Base-by-base conservation (phyloP, 2,888 invertebrate species). In the Anthophora plumipes region DNA sequence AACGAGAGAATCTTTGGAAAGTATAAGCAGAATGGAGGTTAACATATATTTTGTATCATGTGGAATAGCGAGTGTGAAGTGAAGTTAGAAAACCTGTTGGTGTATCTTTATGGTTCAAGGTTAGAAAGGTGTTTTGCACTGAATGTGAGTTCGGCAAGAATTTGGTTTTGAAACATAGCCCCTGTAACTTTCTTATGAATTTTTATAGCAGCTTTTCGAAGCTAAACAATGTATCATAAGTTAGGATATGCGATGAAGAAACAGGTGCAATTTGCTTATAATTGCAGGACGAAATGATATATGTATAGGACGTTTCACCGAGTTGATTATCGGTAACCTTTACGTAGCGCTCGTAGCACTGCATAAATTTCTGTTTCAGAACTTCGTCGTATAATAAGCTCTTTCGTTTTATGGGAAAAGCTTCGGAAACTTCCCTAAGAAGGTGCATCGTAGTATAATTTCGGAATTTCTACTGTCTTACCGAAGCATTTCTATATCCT, bases 331-430 rank as follows among this genome's bases (percentile, higher is more conserved):
- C 54, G 12, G 54, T 25, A 54, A 25, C 14, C 11, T 54, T 54
- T 54, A 6, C 22, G 12, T 25, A 12, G 25, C 14, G 14, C 14
- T 25, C 54, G 54, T 22, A 25, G 20, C 54, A 54, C 14, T 25
- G 54, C 25, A 54, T 22, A 22, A 12, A 54, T 25, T 54, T 25
- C 25, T 54, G 12, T 12, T 54, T 54, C 14, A 25, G 25, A 54
- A 54, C 54, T 54, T 54, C 25, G 22, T 14, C 54, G 22, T 54
- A 25, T 25, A 54, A 54, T 54, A 54, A 54, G 12, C 54, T 25
- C 54, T 54, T 22, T 12, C 14, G 25, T 22, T 54, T 54, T 5
- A 25, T 7, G 25, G 22, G 22, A 20, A 54, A 54, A 6, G 54
- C 54, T 25, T 54, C 9, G 7, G 6, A 54, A 54, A 14, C 5